Percentiles rank a stretch among this genome's conserved stretches.
Conservation (phyloP, 2,113 vertebrate genomes). For the Hypomesus transpacificus region DNA sequence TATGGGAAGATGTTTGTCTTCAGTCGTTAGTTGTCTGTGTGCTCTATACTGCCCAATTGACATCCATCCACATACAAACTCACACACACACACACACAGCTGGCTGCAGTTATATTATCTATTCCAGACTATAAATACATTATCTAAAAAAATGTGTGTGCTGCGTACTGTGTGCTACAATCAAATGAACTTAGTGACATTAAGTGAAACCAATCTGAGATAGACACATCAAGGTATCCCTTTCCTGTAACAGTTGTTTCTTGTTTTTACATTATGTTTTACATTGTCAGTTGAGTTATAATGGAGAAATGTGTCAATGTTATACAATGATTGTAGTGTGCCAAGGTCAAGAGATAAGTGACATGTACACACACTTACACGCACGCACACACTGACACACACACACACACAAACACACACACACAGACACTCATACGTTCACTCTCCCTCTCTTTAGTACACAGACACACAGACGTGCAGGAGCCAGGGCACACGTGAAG, state of each 20-base stretch:
- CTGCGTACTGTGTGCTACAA: no score
- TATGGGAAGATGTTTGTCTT: not conserved
- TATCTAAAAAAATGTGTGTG: no score
- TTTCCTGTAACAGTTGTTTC: no score
- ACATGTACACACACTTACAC: not conserved
- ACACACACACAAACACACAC: not conserved
- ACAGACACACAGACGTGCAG: constrained; percentile 36
- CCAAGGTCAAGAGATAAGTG: not conserved
- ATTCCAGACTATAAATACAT: no score
- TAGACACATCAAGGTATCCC: no score
- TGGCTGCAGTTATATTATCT: no score
- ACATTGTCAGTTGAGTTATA: no score
- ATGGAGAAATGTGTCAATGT: not conserved
- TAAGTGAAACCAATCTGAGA: no score
- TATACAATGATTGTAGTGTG: not conserved
- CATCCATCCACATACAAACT: no score
- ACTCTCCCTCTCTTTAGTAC: not conserved
- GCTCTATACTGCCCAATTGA: not conserved
- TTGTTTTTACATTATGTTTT: no score
- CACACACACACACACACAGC: no score
- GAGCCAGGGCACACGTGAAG: constrained; percentile 34
- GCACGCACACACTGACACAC: not conserved
- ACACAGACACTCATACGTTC: not conserved
- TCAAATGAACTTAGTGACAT: no score
- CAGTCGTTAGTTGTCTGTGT: not conserved